A percentile compares a stretch with the other conserved stretches of the same genome.
These are phyloP conservation scores for Onychostoma macrolepis DNA, from an alignment of 2,113 vertebrate species.

Conservation along the genomic window DNA sequence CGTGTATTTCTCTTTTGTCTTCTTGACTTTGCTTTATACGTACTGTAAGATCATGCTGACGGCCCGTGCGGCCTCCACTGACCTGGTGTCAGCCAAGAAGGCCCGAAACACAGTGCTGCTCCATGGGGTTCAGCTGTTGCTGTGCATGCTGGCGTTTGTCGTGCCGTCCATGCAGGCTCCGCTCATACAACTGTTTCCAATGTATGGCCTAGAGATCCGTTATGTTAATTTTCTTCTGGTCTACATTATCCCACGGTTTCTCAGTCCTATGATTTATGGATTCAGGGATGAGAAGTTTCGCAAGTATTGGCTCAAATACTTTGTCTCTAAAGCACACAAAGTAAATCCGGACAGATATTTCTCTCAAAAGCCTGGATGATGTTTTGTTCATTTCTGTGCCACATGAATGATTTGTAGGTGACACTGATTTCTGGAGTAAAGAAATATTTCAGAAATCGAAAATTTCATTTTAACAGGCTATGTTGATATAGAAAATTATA, in stretches of 20 bases:
- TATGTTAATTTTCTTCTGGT: conserved; percentile 79
- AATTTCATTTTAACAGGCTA: neutral
- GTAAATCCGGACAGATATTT: conserved; percentile 53
- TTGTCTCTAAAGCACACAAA: conserved; percentile 50
- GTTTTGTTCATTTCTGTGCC: neutral
- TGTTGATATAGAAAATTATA: neutral
- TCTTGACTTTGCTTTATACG: conserved; percentile 74
- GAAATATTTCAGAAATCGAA: neutral
- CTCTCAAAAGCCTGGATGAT: conserved; percentile 41
- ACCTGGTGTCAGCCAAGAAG: conserved; percentile 66
- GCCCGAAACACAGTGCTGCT: conserved; percentile 78
- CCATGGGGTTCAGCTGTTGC: conserved; percentile 75
- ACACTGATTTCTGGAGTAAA: neutral
- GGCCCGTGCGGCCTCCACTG: conserved; percentile 67
- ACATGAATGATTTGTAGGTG: neutral
- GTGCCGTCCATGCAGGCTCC: conserved; percentile 76
- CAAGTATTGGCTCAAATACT: conserved; percentile 70
- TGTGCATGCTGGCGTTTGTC: conserved; percentile 78
- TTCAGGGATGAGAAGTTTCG: conserved; percentile 76
- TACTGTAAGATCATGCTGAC: conserved; percentile 76
- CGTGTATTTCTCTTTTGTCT: conserved; percentile 74
- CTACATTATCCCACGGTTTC: conserved; percentile 78
- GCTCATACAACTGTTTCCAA: conserved; percentile 75
- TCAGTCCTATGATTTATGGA: conserved; percentile 79
- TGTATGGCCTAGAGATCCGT: conserved; percentile 72